A percentile compares a stretch with the other conserved stretches of the same genome.
Evolutionary conservation across 2,113 vertebrate genomes (phyloP).

Genomic region (Ceyx melanurus): DNA sequence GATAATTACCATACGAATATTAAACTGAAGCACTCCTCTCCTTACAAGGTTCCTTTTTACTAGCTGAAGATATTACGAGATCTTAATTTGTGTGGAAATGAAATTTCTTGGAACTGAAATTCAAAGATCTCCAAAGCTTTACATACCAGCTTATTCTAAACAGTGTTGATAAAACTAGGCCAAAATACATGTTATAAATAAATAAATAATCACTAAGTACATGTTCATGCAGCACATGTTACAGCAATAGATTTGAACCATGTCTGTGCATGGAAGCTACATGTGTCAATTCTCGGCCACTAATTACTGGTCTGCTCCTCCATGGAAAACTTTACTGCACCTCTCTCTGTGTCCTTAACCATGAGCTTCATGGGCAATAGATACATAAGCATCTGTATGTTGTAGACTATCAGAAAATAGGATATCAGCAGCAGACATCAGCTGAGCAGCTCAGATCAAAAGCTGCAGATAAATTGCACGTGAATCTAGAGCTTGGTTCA

Average conservation of each 20-base stretch:
- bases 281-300: neutral
- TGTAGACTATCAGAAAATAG: neutral
- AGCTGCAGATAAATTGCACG: neutral
- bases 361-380: neutral
- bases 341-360: neutral
- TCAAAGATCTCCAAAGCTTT: neutral
- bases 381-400: neutral
- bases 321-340: neutral
- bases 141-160: neutral
- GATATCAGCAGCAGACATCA: neutral
- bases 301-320: neutral
- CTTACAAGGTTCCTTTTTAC: slow-evolving; percentile 48
- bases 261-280: neutral
- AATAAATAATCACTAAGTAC: neutral
- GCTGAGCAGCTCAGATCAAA: neutral
- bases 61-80: slow-evolving; percentile 31
- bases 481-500: neutral
- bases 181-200: neutral
- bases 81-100: slow-evolving; percentile 25
- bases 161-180: neutral
- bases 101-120: neutral
- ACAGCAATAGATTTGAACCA: neutral
- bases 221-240: accelerated
- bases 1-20: slow-evolving; percentile 66
- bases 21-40: slow-evolving; percentile 36